Evolutionary conservation across 2,113 vertebrate genomes (phyloP).

Genomic region (Corythornis cristatus): DNA sequence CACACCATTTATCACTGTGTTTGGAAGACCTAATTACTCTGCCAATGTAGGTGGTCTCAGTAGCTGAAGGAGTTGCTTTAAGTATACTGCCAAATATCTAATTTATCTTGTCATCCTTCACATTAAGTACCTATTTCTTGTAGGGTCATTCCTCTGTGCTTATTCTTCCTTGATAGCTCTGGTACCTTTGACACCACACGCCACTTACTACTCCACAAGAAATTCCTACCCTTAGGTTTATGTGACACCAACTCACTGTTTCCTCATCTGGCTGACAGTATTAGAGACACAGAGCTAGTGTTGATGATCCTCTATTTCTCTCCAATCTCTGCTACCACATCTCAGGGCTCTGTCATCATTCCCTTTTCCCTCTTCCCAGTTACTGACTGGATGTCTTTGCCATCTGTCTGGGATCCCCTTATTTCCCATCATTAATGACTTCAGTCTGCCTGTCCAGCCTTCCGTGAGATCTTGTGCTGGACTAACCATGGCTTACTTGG

Average conservation of each 20-base stretch:
- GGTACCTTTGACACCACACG: slow-evolving; percentile 62
- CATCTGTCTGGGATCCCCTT: not conserved
- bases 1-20: slow-evolving; percentile 61
- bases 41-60: slow-evolving; percentile 62
- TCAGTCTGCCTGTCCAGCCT: not conserved
- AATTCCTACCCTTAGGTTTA: slow-evolving; percentile 35
- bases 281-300: not conserved
- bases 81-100: slow-evolving; percentile 54
- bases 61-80: slow-evolving; percentile 63
- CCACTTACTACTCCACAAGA: slow-evolving; percentile 10
- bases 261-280: slow-evolving; percentile 36
- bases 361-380: not conserved
- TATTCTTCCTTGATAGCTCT: slow-evolving; percentile 57
- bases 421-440: not conserved
- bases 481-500: not conserved
- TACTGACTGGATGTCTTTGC: not conserved
- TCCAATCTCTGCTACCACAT: not conserved
- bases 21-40: slow-evolving; percentile 73
- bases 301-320: slow-evolving; percentile 14
- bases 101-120: slow-evolving; percentile 70
- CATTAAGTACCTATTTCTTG: slow-evolving; percentile 50
- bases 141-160: slow-evolving; percentile 53
- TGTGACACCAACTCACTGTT: slow-evolving; percentile 26
- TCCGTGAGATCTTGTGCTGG: not conserved
- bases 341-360: slow-evolving; percentile 10